Base-by-base conservation (phyloP, 2,797 vertebrate genomes). In the Nannoperca australis region DNA sequence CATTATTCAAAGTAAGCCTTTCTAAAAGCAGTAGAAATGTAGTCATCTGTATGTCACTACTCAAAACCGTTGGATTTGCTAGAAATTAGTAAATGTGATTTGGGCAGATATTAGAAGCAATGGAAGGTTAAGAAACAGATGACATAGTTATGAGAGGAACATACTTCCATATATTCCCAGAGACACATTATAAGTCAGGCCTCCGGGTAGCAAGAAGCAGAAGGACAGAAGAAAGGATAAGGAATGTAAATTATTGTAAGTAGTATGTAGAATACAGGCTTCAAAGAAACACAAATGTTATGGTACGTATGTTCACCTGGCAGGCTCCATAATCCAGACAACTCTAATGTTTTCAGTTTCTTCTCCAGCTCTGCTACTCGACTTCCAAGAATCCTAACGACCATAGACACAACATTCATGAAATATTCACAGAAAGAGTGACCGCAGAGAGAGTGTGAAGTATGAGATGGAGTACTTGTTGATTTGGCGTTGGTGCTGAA, bases 401-500 rank as follows among this genome's bases (percentile, higher is more conserved):
- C 4, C 60, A 69, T 61, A 27, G 27, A 10, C 36, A 69, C 3
- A 55, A 51, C 59, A 22, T 27, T 0, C 51, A 18, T 7, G 1
- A 24, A 18, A 63, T 45, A 27, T 27, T 27, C 24, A 13, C 14
- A 22, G 32, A 44, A 51, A 24, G 1, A 49, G 47, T 15, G 24
- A 27, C n/a, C 4, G 15, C 0, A 50, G n/a, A 51, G 14, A 20
- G 20, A 5, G 50, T 3, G 7, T 36, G 15, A 60, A 17, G 14
- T 14, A 11, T 17, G 24, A 55, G 10, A 10, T 18, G 15, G 32
- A 91, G 64, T 95, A 99, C 98, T 97, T 99, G 96, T 98, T 99
- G 85, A 98, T 99, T 91, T 99, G 98, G 2, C 98, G 96, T 82
- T 99, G 98, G 92, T 99, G 98, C 91, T 99, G 98, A 89, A 99